Percentiles rank a stretch among this genome's conserved stretches.
phyloP scores from a whole-genome alignment of 2,888 invertebrate genomes.

The Rotaria magnacalcarata region DNA sequence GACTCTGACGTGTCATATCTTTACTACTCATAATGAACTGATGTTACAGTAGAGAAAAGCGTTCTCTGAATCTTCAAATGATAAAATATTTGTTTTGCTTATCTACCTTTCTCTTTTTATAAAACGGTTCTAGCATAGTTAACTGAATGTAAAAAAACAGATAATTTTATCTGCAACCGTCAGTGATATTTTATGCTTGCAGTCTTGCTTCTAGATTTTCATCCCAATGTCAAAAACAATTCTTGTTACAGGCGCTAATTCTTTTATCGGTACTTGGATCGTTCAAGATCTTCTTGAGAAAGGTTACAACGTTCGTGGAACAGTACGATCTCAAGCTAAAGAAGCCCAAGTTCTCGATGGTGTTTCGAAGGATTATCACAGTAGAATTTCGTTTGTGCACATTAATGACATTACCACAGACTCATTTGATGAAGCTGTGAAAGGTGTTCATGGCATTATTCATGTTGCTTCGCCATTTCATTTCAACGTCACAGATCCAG shows the following conservation, averaged over 20 bases:
- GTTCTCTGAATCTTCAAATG: too few species aligned
- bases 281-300: conserved; percentile 60
- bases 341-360: conserved; percentile 52
- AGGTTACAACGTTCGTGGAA: conserved; percentile 62
- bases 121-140: too few species aligned
- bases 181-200: too few species aligned
- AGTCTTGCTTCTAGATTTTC: too few species aligned
- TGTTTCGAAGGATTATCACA: not conserved
- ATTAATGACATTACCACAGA: not conserved
- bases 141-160: too few species aligned
- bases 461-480: conserved; percentile 61
- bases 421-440: conserved; percentile 54
- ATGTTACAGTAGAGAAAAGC: too few species aligned
- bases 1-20: too few species aligned
- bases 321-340: conserved; percentile 53
- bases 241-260: conserved; percentile 49
- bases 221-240: conserved; percentile 50
- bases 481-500: conserved; percentile 50
- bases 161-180: too few species aligned
- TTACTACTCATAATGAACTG: too few species aligned
- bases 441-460: conserved; percentile 59
- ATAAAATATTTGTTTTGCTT: too few species aligned
- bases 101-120: too few species aligned
- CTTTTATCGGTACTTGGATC: conserved; percentile 62
- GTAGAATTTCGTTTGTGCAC: not conserved